Conservation (phyloP, 2,113 vertebrate genomes). For the Amphiprion ocellaris region DNA sequence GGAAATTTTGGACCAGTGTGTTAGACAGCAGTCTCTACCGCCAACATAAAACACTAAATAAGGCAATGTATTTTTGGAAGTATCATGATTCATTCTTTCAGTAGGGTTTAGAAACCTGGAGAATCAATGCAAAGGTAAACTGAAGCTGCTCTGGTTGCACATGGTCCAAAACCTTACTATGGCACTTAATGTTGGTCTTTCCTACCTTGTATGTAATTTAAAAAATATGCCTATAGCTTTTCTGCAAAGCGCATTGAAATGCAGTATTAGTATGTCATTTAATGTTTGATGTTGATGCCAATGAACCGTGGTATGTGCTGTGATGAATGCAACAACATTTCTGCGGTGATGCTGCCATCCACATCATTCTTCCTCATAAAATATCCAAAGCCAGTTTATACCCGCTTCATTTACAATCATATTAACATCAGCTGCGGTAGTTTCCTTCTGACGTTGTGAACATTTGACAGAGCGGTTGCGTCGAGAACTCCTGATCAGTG, state of each 20-base stretch:
- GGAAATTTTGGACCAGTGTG: no score
- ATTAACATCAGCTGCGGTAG: not conserved
- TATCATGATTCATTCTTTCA: no score
- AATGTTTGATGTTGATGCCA: not conserved
- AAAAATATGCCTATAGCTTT: conserved; percentile 13
- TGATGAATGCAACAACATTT: conserved; percentile 39
- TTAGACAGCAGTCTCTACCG: no score
- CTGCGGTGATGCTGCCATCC: conserved; percentile 3
- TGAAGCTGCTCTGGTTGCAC: no score
- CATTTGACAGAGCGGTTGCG: not conserved
- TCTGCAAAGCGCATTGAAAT: not conserved
- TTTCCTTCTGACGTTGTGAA: not conserved
- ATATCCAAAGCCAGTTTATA: conserved; percentile 4
- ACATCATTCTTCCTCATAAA: conserved; percentile 4
- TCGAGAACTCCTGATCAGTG: not conserved
- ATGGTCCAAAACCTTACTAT: no score
- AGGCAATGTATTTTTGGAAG: no score
- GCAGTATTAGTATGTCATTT: not conserved
- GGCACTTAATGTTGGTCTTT: no score
- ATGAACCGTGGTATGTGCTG: not conserved
- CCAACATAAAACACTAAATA: no score
- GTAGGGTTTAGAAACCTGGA: no score
- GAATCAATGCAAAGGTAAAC: no score
- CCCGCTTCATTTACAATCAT: conserved; percentile 4
- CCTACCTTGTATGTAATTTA: not conserved